These are phyloP conservation scores for Cydia amplana DNA, from an alignment of 1,140 invertebrate species.

Conservation along the genomic window DNA sequence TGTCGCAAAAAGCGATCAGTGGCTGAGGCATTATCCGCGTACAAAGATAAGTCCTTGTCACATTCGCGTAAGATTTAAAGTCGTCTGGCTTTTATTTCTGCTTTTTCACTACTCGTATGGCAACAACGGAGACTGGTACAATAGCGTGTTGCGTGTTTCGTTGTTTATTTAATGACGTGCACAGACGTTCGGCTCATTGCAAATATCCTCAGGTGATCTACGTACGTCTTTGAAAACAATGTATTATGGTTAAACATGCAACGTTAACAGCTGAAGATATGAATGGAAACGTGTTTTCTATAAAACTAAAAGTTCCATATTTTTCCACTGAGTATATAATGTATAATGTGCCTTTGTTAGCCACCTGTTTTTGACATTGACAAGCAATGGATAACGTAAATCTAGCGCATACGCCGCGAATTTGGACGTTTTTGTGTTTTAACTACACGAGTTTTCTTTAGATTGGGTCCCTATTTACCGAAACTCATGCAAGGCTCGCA, in stretches of 20 bases:
- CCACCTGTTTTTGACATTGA: too few species aligned
- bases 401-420: too few species aligned
- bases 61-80: background rate
- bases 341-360: too few species aligned
- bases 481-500: too few species aligned
- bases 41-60: background rate
- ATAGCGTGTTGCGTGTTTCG: background rate
- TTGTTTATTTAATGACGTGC: slow-evolving; percentile 17
- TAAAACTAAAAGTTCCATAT: background rate
- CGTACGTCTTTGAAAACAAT: slow-evolving; percentile 10
- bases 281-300: background rate
- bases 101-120: background rate
- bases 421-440: too few species aligned
- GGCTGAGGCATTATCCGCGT: background rate
- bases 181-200: background rate
- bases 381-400: too few species aligned
- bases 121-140: slow-evolving; percentile 6
- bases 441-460: too few species aligned
- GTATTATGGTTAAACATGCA: background rate
- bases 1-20: slow-evolving; percentile 19
- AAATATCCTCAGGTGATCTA: slow-evolving; percentile 11
- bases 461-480: too few species aligned
- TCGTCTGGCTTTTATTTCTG: background rate
- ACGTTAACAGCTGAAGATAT: background rate
- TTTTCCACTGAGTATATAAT: too few species aligned